Evolutionary conservation across 2,113 vertebrate species (phyloP).

Genomic region (Pachycephala philippinensis): DNA sequence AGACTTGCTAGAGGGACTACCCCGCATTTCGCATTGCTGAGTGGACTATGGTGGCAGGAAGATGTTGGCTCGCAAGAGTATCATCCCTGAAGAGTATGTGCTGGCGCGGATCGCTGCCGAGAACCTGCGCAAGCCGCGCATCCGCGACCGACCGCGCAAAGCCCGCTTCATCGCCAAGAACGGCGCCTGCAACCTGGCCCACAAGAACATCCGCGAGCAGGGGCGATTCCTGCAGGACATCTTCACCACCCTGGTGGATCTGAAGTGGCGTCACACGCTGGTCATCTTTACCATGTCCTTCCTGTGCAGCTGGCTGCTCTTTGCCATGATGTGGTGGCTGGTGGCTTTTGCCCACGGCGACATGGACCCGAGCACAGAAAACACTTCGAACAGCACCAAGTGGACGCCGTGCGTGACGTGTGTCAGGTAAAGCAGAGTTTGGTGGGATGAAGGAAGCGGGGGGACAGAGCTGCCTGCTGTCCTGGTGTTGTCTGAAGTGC

Average conservation of each 20-base stretch:
- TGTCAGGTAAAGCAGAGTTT: conserved; percentile 79
- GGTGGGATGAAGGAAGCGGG: not conserved
- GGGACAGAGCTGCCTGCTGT: not conserved
- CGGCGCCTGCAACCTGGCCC: conserved; percentile 95
- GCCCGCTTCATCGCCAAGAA: conserved; percentile 98
- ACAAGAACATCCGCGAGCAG: conserved; percentile 98
- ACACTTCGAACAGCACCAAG: not conserved
- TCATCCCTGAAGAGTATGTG: conserved; percentile 96
- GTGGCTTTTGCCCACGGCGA: conserved; percentile 95
- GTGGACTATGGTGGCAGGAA: conserved; percentile 67
- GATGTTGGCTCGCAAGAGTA: conserved; percentile 96
- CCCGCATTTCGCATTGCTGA: not conserved
- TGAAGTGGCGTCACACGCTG: conserved; percentile 96
- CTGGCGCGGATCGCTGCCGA: conserved; percentile 88
- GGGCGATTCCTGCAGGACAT: conserved; percentile 96
- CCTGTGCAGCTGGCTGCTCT: conserved; percentile 97
- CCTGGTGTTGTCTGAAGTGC: not conserved
- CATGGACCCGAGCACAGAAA: conserved; percentile 78
- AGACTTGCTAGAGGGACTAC: not conserved
- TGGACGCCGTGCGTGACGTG: conserved; percentile 85
- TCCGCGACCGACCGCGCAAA: conserved; percentile 87
- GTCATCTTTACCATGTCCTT: conserved; percentile 99
- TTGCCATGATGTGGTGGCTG: conserved; percentile 98
- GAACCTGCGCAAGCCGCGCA: conserved; percentile 88
- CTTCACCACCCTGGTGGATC: conserved; percentile 96